Conservation (phyloP, 2,797 vertebrate genomes). For the Geotrypetes seraphini region DNA sequence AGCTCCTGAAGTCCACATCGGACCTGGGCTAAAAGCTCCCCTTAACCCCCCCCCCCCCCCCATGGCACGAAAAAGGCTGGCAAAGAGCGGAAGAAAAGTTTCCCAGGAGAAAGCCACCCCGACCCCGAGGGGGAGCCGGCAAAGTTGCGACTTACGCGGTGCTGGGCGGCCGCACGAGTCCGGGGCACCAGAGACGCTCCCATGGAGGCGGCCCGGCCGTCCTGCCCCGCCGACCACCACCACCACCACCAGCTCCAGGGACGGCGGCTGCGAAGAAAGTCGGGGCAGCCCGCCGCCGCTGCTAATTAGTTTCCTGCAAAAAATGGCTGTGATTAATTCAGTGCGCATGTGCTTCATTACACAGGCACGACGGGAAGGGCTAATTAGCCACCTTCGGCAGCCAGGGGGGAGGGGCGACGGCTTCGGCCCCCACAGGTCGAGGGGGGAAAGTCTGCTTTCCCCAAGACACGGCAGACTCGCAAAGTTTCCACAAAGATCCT, state of each 20-base stretch:
- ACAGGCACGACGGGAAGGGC: conserved; percentile 99
- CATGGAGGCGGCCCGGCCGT: conserved; percentile 80
- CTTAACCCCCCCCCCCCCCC: too few relatives aligned
- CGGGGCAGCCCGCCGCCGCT: conserved; percentile 82
- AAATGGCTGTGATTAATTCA: conserved; percentile 99
- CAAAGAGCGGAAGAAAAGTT: too few relatives aligned
- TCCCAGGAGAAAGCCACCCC: too few relatives aligned
- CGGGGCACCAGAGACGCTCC: conserved; percentile 68
- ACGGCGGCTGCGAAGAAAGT: conserved; percentile 78
- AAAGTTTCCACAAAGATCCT: too few relatives aligned
- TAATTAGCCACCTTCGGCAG: conserved; percentile 99
- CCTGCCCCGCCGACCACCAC: conserved; percentile 62
- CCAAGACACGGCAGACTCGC: too few relatives aligned
- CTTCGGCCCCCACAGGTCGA: too few relatives aligned
- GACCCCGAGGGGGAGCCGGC: too few relatives aligned
- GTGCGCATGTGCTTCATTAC: conserved; percentile 99
- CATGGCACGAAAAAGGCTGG: too few relatives aligned
- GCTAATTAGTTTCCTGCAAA: conserved; percentile 99
- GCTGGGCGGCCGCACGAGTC: conserved; percentile 72
- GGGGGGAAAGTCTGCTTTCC: too few relatives aligned
- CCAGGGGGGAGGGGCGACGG: conserved; percentile 72
- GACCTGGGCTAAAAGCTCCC: too few relatives aligned
- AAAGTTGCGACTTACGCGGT: conserved; percentile 96
- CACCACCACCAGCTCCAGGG: conserved; percentile 17
- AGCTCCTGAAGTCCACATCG: too few relatives aligned